Base-by-base conservation (phyloP, 2,888 invertebrate genomes). In the Mythimna vitellina region DNA sequence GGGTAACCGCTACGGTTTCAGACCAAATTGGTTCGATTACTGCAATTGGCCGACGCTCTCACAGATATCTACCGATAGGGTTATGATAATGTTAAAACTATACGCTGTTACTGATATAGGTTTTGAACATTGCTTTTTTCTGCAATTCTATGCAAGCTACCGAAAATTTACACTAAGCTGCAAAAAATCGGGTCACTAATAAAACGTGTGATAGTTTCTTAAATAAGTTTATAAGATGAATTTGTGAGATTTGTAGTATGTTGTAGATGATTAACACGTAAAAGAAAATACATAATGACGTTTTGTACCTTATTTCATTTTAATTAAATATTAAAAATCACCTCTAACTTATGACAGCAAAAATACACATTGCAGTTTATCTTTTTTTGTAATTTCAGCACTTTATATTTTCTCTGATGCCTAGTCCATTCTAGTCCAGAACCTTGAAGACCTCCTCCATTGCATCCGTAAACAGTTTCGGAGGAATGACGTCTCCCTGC, bases 1-100 rank as follows among this genome's bases (percentile, higher is more conserved):
- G 78, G 75, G 67, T 65, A 70, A 70, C 83, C 75, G 74, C 80
- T 84, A 84, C 78, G 83, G 84, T 86, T 89, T 85, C 83, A 82
- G 87, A 81, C 78, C 90, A 91, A 93, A 91, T 93, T 91, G 88
- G 74, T 88, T 87, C 87, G 90, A 93, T 93, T 93, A 89, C 82
- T 83, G 80, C 92, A 94, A 94, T 93, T 94, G 93, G 80, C 83
- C 83, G 83, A 80, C 87, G 82, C 73, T 80, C 84, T 76, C 75
- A 67, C 73, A 81, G 85, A 87, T 89, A 46, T 46, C 46, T 46
- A 87, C 76, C 74, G 70, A 63, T 80, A 80, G 76, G 76, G 82
- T 80, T 76, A 78, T 61, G 85, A 84, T 85, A 85, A 81, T 82
- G 67, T 42, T 76, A 60, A 77, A 67, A 81, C 70, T 64, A 56